Conservation (phyloP, 1,140 invertebrate genomes). For the Sesamia nonagrioides region DNA sequence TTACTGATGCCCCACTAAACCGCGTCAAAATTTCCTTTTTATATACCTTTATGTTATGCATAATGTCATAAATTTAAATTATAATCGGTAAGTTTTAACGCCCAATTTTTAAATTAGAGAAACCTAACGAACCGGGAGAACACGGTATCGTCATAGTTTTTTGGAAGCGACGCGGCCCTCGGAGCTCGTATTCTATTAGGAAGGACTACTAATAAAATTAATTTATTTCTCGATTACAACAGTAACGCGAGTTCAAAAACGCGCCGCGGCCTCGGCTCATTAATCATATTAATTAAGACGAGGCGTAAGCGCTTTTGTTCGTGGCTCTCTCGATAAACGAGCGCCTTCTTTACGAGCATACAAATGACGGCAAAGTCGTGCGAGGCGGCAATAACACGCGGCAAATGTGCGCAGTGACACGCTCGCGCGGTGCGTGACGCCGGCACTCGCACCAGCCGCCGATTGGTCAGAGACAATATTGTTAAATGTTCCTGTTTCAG, state of each 20-base stretch:
- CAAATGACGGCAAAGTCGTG: constrained; percentile 65
- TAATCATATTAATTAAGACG: constrained; percentile 87
- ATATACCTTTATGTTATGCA: constrained; percentile 70
- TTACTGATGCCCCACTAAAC: constrained; percentile 72
- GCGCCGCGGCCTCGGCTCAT: constrained; percentile 78
- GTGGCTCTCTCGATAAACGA: constrained; percentile 75
- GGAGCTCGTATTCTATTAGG: constrained; percentile 82
- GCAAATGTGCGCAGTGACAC: constrained; percentile 55
- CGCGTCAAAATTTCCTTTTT: constrained; percentile 73
- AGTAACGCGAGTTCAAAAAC: constrained; percentile 80
- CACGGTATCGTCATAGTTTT: constrained; percentile 60
- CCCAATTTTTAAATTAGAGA: constrained; percentile 84
- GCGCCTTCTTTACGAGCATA: constrained; percentile 66
- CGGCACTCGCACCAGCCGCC: constrained; percentile 19
- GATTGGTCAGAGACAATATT: constrained; percentile 79
- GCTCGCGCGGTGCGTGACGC: constrained; percentile 4
- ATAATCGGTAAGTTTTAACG: constrained; percentile 82
- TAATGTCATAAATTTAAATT: constrained; percentile 82
- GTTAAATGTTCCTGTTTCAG: constrained; percentile 63
- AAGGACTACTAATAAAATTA: constrained; percentile 85
- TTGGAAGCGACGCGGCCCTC: constrained; percentile 66
- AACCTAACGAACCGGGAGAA: constrained; percentile 72
- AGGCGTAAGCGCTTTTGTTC: constrained; percentile 82
- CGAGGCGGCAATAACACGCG: constrained; percentile 60
- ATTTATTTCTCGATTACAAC: constrained; percentile 86